Base-by-base conservation (phyloP, 2,888 invertebrate genomes). In the Synergus itoensis region DNA sequence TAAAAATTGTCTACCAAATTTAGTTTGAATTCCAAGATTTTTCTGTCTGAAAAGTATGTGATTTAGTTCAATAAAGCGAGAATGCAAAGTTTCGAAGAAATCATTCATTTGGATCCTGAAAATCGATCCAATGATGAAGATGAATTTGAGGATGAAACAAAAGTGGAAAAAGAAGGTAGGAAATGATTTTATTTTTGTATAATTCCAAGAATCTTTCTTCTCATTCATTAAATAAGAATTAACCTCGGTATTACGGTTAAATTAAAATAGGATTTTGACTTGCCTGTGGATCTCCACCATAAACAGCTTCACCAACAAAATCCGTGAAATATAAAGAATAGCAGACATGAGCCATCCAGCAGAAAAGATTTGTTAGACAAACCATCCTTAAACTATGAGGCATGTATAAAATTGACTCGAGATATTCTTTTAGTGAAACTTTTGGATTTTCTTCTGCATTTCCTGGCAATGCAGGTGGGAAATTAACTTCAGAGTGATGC, bases 261-360 rank as follows among this genome's bases (percentile, higher is more conserved):
- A n/a, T 69, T 3, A 0, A 28, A 40, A 28, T 43, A 41, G 9
- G n/a, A 48, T 2, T 21, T 60, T 4, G 11, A 64, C 93, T 93
- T 91, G 96, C 96, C 90, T 94, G 95, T n/a, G 97, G 98, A 92
- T 97, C 94, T 0, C 98, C 98, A n/a, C 94, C 94, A 90, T 96
- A 98, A 21, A 98, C 97, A 14, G 97, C 96, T 92, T 98, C 97
- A 0, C 97, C 98, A 1, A 98, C 99, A 89, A 98, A 99, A 92
- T 99, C 98, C 0, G 99, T 99, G 92, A 99, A 99, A 92, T 98
- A 99, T 8, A 99, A 93, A 0, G 98, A 98, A 91, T 99, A 99
- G 92, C 98, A 98, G 65, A 99, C 98, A 87, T 99, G 97, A 0
- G 98, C 98, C 98, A 98, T 99, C 99, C 99, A 99, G 90, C 98